Conservation (phyloP, 2,888 invertebrate species). For the Atherix ibis region DNA sequence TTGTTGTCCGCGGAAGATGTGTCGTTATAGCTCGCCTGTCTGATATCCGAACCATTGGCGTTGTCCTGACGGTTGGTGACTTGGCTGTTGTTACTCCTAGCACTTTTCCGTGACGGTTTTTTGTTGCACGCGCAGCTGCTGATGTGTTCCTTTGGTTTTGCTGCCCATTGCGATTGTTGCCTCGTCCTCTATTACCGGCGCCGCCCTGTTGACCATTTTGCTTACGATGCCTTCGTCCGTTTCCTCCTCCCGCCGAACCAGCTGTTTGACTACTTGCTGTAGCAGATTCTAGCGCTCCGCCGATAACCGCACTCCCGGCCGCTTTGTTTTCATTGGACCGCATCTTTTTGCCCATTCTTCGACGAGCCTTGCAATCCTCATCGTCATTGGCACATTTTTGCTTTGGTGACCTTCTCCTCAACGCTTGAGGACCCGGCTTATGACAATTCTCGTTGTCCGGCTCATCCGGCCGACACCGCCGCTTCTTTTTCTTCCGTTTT, state of each 20-base stretch:
- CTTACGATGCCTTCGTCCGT: background rate
- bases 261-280: no score
- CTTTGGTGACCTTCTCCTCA: conserved; percentile 16
- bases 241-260: no score
- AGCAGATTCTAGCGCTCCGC: no score
- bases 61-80: no score
- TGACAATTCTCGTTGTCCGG: conserved; percentile 26
- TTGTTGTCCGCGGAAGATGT: no score
- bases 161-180: conserved; percentile 12
- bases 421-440: conserved; percentile 15
- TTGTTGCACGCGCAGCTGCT: conserved; percentile 1
- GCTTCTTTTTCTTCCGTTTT: conserved; percentile 23
- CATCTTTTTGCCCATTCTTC: conserved; percentile 11
- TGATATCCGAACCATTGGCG: no score
- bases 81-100: no score
- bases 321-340: background rate
- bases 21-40: no score
- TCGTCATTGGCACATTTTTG: conserved; percentile 9
- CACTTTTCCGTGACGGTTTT: no score
- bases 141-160: conserved; percentile 11
- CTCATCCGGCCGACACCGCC: conserved; percentile 25
- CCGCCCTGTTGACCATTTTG: conserved; percentile 10
- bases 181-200: conserved; percentile 11
- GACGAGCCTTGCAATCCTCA: conserved; percentile 5
- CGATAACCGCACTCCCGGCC: no score